Base-by-base conservation (phyloP, 2,797 vertebrate genomes). In the Garrulus glandarius region DNA sequence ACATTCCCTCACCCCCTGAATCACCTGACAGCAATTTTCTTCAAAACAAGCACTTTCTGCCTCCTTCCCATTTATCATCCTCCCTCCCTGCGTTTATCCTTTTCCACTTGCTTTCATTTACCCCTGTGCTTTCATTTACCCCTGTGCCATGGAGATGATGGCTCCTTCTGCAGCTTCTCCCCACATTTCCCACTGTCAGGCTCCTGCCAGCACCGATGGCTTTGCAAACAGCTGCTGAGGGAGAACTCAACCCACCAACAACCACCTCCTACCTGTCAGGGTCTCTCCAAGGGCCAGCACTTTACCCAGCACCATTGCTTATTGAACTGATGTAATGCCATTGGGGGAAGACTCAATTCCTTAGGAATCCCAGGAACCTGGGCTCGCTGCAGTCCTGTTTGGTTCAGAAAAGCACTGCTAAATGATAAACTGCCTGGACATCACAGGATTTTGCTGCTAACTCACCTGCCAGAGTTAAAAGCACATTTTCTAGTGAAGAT, bases 11-110 rank as follows among this genome's bases (percentile, higher is more conserved):
- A 76, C 19, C 26, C 65, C 12, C 57, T 88, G 87, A 88, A 75
- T 86, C 72, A 96, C 90, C 53, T 86, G 85, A 90, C 76, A 86
- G 80, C 41, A 81, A 89, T 57, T 79, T 71, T 44, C 92, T 81
- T 88, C 72, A 92, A 65, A 95, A 95, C 47, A 90, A 89, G 43
- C 34, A 57, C 52, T 81, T 89, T 95, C 57, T 90, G 55, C 59
- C 74, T 81, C 55, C 53, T 86, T 88, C 39, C 32, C 46, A 77
- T 68, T 67, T 70, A 79, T 84, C 89, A 94, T 49, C 19, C 70
- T 93, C 77, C 59, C 18, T 91, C 53, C 61, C 76, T 68, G 79
- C 37, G 68, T 57, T 84, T 78, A 50, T 39, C 30, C 27, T 32
- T 85, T 79, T 59, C n/a, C 61, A 55, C 46, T 41, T 32, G 16